Base-by-base conservation (phyloP, 2,113 vertebrate species). In the Muntiacus reevesi region DNA sequence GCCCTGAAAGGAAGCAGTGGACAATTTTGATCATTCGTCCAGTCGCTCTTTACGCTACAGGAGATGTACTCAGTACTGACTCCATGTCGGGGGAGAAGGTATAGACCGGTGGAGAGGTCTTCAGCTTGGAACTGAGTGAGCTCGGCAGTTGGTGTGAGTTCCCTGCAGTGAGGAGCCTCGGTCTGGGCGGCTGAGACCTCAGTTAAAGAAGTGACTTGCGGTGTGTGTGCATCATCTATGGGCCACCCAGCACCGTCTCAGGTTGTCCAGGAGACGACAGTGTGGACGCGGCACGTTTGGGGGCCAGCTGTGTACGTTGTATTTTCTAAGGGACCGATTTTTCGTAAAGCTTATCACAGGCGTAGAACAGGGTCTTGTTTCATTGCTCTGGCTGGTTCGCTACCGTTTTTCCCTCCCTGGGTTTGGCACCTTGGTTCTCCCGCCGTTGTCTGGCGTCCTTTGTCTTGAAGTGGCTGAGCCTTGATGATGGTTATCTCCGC, bases 281-380 rank as follows among this genome's bases (percentile, higher is more conserved):
- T 13, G 45, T 21, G 28, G 47, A 33, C 4, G 1, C 0, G 12
- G 86, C 47, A 43, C 2, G 3, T 6, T 2, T 54, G 62, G 64
- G 81, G 59, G 83, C 33, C 16, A 47, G 7, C 17, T 11, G 1
- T 33, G 17, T 43, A 23, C n/a, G 15, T 79, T 82, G 62, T 60
- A 33, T 59, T 94, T 89, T 59, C 45, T 62, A 9, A 89, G 82
- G 64, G 36, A 21, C 16, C 45, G 47, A 90, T 88, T 78, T 43
- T 76, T 21, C 28, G 17, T 87, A 19, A 45, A 52, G n/a, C 36
- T 2, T 30, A 4, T 50, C 50, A 25, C 8, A 87, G 47, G 12
- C 12, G 25, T 81, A 25, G 71, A 89, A 79, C n/a, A 21, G 3
- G 21, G n/a, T 19, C 7, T 2, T n/a, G 36, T 59, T 91, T 60